A percentile compares a stretch with the other conserved stretches of the same genome.
Evolutionary conservation across 2,797 vertebrate genomes (phyloP).

Genomic region (Acridotheres tristis): DNA sequence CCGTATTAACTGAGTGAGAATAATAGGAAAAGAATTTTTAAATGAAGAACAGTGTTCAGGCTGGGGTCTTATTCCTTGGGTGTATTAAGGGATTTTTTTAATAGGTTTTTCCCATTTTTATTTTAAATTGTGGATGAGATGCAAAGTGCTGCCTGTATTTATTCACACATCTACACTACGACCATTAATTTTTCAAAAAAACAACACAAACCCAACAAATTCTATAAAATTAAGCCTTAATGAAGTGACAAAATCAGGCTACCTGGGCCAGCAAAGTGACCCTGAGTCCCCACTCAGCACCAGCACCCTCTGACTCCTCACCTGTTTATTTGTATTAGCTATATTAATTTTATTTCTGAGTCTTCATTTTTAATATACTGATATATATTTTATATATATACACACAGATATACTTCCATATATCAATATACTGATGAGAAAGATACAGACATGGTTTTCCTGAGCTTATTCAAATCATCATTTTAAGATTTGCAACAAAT

Average conservation of each 20-base stretch:
- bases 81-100: rapidly evolving
- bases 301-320: neutral
- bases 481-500: neutral
- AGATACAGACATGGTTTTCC: neutral
- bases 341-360: neutral
- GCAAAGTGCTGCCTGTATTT: neutral
- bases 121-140: neutral
- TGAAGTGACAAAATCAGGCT: neutral
- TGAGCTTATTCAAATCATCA: neutral
- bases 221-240: neutral
- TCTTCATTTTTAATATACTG: neutral
- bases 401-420: neutral
- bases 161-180: neutral
- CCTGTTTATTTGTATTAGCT: neutral
- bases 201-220: too few species aligned
- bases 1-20: neutral
- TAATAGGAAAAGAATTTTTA: neutral
- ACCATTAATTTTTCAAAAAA: neutral
- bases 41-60: neutral
- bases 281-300: neutral
- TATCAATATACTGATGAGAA: neutral
- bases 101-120: neutral
- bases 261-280: neutral
- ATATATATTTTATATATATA: neutral
- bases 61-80: neutral